Conservation (phyloP, 2,797 vertebrate species). For the Morus bassanus region DNA sequence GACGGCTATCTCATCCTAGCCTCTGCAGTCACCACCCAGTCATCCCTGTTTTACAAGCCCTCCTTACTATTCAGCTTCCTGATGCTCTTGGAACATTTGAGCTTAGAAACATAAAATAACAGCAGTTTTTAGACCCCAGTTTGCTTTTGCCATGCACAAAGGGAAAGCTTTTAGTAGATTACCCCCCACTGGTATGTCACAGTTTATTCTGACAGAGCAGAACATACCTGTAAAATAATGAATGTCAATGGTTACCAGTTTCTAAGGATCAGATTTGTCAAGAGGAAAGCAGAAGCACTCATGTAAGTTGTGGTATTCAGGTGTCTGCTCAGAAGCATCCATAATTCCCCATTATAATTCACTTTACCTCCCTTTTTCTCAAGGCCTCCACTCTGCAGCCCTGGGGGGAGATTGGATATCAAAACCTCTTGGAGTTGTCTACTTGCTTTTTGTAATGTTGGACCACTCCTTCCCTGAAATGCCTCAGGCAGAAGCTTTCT, state of each 20-base stretch:
- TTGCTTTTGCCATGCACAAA: background rate
- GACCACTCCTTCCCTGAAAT: background rate
- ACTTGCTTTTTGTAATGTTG: background rate
- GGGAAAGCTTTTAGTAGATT: background rate
- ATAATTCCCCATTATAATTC: background rate
- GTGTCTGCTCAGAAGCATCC: background rate
- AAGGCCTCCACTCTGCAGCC: background rate
- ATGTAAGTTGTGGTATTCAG: background rate
- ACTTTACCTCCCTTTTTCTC: background rate
- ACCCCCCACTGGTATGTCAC: fast-evolving
- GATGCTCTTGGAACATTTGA: background rate
- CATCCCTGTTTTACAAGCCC: background rate
- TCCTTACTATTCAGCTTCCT: background rate
- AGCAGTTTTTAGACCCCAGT: background rate
- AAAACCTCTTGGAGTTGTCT: background rate
- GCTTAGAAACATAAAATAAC: background rate
- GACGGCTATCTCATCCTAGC: background rate
- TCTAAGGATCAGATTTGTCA: background rate
- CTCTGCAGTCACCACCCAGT: background rate
- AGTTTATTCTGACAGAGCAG: background rate
- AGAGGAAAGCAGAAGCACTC: background rate
- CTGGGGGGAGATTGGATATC: background rate
- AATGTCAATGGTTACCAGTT: background rate
- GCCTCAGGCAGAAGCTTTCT: background rate
- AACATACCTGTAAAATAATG: background rate